Evolutionary conservation across 2,888 invertebrate species (phyloP).

Genomic region (Stenurella melanura): DNA sequence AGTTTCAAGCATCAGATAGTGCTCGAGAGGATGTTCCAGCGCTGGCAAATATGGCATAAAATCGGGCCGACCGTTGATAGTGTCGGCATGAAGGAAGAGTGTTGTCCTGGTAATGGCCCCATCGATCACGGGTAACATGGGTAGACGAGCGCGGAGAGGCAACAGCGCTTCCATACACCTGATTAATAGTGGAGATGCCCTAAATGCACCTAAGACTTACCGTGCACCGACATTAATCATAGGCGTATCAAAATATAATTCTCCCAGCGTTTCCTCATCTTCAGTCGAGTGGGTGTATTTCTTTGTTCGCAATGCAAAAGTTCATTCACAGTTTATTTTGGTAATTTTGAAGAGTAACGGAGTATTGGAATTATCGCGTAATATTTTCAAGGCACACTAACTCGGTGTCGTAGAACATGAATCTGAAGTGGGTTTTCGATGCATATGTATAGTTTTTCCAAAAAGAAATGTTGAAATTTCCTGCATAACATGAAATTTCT

Average conservation of each 20-base stretch:
- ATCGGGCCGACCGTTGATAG: slow-evolving; percentile 60
- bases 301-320: neutral
- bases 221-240: slow-evolving; percentile 21
- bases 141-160: slow-evolving; percentile 59
- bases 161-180: slow-evolving; percentile 56
- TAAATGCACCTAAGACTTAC: slow-evolving; percentile 53
- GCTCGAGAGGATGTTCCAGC: slow-evolving; percentile 35
- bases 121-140: slow-evolving; percentile 66
- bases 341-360: no score
- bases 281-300: neutral
- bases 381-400: no score
- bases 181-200: slow-evolving; percentile 62
- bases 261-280: neutral
- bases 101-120: slow-evolving; percentile 63
- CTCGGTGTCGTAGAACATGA: no score
- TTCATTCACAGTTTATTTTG: neutral
- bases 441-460: no score
- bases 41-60: slow-evolving; percentile 56
- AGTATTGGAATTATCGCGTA: no score
- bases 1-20: slow-evolving; percentile 55
- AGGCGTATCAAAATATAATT: slow-evolving; percentile 20
- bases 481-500: no score
- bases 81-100: slow-evolving; percentile 63
- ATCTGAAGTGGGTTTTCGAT: no score
- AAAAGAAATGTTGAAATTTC: no score